Percentiles rank a stretch among this genome's conserved stretches.
Evolutionary conservation across 2,888 invertebrate species (phyloP).

Genomic region (Torymus texanus): DNA sequence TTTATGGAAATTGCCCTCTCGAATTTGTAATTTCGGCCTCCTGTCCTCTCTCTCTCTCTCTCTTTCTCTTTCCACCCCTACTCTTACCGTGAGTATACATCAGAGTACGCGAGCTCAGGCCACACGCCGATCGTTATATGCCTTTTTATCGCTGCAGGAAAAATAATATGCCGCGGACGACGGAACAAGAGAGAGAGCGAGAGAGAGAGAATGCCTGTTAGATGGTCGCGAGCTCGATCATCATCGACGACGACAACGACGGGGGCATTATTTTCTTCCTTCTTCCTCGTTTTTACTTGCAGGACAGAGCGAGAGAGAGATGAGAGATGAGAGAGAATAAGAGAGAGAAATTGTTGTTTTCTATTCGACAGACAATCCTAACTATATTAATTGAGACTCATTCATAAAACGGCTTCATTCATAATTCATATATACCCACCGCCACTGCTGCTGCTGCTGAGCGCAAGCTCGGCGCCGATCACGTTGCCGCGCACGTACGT

Average conservation of each 20-base stretch:
- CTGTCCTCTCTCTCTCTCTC: conserved; percentile 10
- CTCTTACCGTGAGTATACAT: not conserved
- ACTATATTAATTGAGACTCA: conserved; percentile 49
- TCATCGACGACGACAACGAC: no score
- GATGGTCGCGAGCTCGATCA: no score
- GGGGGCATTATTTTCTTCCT: not conserved
- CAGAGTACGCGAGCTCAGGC: not conserved
- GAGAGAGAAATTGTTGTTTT: conserved; percentile 15
- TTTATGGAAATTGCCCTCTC: conserved; percentile 56
- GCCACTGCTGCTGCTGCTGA: no score
- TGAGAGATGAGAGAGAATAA: no score
- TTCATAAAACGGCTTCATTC: conserved; percentile 49
- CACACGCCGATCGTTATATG: conserved; percentile 11
- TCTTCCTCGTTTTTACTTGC: not conserved
- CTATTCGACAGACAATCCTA: conserved; percentile 41
- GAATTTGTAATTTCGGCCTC: conserved; percentile 51
- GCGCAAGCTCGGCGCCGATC: no score
- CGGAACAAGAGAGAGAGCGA: not conserved
- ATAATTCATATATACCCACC: conserved; percentile 41
- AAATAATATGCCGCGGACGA: conserved; percentile 17
- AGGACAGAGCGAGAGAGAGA: not conserved
- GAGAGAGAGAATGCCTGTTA: not conserved
- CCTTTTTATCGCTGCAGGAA: conserved; percentile 37
- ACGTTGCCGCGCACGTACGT: no score
- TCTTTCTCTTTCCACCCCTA: not conserved